Conservation (phyloP, 1,140 invertebrate species). For the Lucilia cuprina region DNA sequence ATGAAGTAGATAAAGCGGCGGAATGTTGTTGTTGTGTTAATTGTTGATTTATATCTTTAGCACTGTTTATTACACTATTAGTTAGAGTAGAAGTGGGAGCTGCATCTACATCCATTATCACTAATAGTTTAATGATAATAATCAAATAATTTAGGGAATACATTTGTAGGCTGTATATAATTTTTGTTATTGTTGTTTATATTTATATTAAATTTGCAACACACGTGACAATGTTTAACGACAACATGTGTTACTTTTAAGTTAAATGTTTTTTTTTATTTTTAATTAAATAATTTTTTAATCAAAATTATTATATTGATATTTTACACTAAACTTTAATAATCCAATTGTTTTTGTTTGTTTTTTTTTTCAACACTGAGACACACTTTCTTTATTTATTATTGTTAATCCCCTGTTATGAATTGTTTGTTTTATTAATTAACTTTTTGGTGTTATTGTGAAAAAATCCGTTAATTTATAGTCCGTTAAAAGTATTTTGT, state of each 20-base stretch:
- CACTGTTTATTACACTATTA: conserved; percentile 11
- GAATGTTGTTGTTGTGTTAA: not conserved
- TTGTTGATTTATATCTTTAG: not conserved
- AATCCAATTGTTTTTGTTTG: not conserved
- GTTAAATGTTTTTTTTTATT: not conserved
- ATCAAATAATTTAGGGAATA: conserved; percentile 39
- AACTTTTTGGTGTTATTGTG: not conserved
- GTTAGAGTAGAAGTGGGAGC: conserved; percentile 13
- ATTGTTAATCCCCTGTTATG: not conserved
- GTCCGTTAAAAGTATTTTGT: not conserved
- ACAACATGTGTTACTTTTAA: conserved; percentile 24
- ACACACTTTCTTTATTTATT: not conserved
- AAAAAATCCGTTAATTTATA: not conserved
- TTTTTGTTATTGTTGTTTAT: conserved; percentile 35
- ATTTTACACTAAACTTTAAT: not conserved
- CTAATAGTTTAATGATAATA: conserved; percentile 20
- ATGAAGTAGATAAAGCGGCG: not conserved
- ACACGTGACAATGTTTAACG: conserved; percentile 22
- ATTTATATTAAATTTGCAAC: conserved; percentile 39
- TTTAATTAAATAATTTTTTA: conserved; percentile 18
- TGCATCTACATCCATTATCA: conserved; percentile 17
- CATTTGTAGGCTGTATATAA: conserved; percentile 37
- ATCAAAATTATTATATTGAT: not conserved
- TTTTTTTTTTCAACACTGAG: not conserved
- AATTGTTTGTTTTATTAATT: conserved; percentile 19